Evolutionary conservation across 2,888 invertebrate genomes (phyloP), one percentile per base, ranked within the genome.

Genomic region (Catotricha subobsoleta): DNA sequence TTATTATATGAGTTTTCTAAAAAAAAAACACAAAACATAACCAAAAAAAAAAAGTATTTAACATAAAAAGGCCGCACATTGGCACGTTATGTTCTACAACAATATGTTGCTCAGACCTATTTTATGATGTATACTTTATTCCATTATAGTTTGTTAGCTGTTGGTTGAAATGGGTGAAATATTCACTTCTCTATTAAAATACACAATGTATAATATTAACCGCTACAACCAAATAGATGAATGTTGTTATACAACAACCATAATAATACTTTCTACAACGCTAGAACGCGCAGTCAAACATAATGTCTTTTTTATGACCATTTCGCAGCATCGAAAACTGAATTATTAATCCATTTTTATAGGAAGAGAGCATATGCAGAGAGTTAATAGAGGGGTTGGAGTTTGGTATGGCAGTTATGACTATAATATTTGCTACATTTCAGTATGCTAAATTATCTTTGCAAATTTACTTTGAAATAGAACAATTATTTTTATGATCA

Each of bases 271-370:
- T 30, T 30, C 30, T 15, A n/a, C 30, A 15, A 30, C 12, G 30
- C 30, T 30, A n/a, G n/a, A n/a, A n/a, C n/a, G n/a, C n/a, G n/a
- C n/a, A 33, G 33, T 33, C 33, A 36, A 36, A 21, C 19, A 36
- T 36, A 23, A 36, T 36, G 36, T 36, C 13, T 36, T 36, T 35
- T 36, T 36, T 36, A 36, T 36, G 36, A 19, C 13, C 36, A 23
- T 36, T 36, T 36, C 23, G 15, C 23, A 36, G 23, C 36, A 36
- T 36, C 36, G 36, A 36, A 36, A 36, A 36, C 20, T 36, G 23
- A 36, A 36, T 36, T 36, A 36, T 36, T 36, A 36, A 36, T 36
- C 23, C 23, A 36, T 36, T 36, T 23, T 36, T 15, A 36, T 36
- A n/a, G n/a, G n/a, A n/a, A n/a, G n/a, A n/a, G 20, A 18, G 15